Evolutionary conservation across 2,797 vertebrate species (phyloP).

Genomic region (Falco rusticolus): DNA sequence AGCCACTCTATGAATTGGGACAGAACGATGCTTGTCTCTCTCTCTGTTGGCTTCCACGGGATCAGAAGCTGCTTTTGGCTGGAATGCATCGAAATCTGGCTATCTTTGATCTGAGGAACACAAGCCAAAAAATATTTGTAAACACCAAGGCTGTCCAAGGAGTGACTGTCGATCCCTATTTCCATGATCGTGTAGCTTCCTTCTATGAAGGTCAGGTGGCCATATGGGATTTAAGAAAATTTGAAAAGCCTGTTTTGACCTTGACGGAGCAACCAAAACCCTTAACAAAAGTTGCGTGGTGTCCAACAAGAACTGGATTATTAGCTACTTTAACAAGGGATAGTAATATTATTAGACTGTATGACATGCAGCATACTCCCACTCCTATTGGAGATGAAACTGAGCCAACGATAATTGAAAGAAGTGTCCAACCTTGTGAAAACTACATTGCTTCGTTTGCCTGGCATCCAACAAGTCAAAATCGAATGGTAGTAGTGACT

Average conservation of each 20-base stretch:
- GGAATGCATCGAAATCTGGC: constrained; percentile 98
- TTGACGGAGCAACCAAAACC: constrained; percentile 95
- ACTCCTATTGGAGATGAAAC: constrained; percentile 96
- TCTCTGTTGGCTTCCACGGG: constrained; percentile 95
- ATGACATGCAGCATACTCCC: constrained; percentile 98
- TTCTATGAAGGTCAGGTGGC: constrained; percentile 98
- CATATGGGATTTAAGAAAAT: constrained; percentile 98
- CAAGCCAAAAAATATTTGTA: constrained; percentile 97
- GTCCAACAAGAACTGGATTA: constrained; percentile 93
- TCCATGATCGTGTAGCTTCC: constrained; percentile 94
- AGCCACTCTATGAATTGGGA: constrained; percentile 93
- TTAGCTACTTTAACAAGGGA: constrained; percentile 94
- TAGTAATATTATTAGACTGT: constrained; percentile 94
- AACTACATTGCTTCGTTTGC: constrained; percentile 94
- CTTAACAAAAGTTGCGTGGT: constrained; percentile 97
- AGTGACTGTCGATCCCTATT: constrained; percentile 94
- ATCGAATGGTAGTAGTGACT: constrained; percentile 97
- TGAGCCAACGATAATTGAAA: constrained; percentile 98
- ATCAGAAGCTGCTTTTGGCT: constrained; percentile 94
- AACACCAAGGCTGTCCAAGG: constrained; percentile 99
- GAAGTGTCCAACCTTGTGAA: constrained; percentile 93
- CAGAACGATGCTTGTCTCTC: constrained; percentile 98
- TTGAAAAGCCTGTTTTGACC: constrained; percentile 96
- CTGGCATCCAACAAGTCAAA: constrained; percentile 96
- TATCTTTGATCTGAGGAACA: constrained; percentile 96